Conservation (phyloP, 2,888 invertebrate species). For the Druceiella hillmani region DNA sequence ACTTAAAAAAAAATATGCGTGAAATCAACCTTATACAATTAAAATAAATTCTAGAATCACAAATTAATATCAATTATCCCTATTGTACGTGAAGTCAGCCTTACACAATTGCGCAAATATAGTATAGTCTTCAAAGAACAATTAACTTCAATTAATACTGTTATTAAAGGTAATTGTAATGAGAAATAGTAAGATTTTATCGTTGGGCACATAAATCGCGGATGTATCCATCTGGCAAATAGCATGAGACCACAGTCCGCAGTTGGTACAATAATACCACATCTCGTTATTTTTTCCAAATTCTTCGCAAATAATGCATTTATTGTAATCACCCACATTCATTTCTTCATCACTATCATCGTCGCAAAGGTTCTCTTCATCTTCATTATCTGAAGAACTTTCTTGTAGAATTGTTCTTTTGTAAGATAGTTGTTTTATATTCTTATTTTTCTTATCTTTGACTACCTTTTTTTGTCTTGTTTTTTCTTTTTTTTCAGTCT, state of each 20-base stretch:
- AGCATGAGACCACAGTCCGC: constrained; percentile 27
- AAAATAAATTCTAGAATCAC: constrained; percentile 19
- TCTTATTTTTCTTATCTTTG: constrained; percentile 21
- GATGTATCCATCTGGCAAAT: constrained; percentile 24
- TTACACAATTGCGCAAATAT: constrained; percentile 11
- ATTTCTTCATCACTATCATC: constrained; percentile 20
- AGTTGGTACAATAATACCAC: constrained; percentile 26
- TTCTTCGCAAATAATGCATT: constrained; percentile 25
- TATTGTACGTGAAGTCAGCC: constrained; percentile 11
- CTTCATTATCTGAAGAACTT: constrained; percentile 23
- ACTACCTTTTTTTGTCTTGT: constrained; percentile 21
- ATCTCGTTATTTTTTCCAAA: constrained; percentile 25
- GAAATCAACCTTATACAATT: constrained; percentile 17
- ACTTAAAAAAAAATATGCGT: constrained; percentile 16
- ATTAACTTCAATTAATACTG: constrained; percentile 15
- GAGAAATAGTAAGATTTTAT: constrained; percentile 17
- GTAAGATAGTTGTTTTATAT: constrained; percentile 23
- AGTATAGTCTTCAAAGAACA: constrained; percentile 13
- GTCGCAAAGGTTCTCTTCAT: constrained; percentile 18
- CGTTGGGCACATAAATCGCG: constrained; percentile 25
- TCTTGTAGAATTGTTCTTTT: constrained; percentile 21
- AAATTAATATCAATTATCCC: constrained; percentile 19
- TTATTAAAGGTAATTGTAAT: constrained; percentile 13
- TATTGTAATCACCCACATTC: constrained; percentile 18
- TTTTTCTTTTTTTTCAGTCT: constrained; percentile 20